A percentile compares a stretch with the other conserved stretches of the same genome.
phyloP scores from a whole-genome alignment of 2,888 invertebrate genomes.

The Baccha elongata region DNA sequence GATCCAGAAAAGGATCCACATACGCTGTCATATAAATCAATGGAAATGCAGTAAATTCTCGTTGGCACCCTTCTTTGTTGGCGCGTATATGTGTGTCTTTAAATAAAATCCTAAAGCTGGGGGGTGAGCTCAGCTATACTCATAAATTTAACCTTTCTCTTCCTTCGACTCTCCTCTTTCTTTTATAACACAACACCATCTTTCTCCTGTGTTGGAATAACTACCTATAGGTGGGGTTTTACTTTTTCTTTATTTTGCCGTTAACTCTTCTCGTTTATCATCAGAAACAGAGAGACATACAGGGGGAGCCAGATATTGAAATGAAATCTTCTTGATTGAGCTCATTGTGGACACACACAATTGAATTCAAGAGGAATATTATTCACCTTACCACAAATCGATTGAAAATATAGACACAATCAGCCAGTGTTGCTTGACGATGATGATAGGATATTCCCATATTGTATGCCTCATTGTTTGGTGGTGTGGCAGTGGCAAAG shows the following conservation, averaged over 20 bases:
- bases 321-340: slow-evolving; percentile 70
- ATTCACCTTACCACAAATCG: slow-evolving; percentile 67
- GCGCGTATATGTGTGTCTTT: slow-evolving; percentile 24
- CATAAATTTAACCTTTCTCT: slow-evolving; percentile 70
- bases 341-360: slow-evolving; percentile 72
- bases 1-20: slow-evolving; percentile 57
- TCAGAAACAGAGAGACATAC: background rate
- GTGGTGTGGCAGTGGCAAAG: slow-evolving; percentile 12
- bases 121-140: slow-evolving; percentile 43
- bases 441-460: slow-evolving; percentile 16
- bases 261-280: slow-evolving; percentile 42
- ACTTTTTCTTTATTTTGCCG: slow-evolving; percentile 8
- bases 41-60: slow-evolving; percentile 72
- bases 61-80: slow-evolving; percentile 19
- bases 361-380: slow-evolving; percentile 65
- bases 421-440: slow-evolving; percentile 40
- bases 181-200: background rate
- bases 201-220: slow-evolving; percentile 20
- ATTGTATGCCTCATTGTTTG: slow-evolving; percentile 44
- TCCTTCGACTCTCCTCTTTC: slow-evolving; percentile 24
- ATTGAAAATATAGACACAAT: slow-evolving; percentile 59
- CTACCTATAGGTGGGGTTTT: slow-evolving; percentile 35
- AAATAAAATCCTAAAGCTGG: slow-evolving; percentile 57
- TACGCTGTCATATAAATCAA: slow-evolving; percentile 70
- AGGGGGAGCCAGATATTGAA: slow-evolving; percentile 22